Conservation (phyloP, 2,797 vertebrate genomes). For the Agapornis canus region DNA sequence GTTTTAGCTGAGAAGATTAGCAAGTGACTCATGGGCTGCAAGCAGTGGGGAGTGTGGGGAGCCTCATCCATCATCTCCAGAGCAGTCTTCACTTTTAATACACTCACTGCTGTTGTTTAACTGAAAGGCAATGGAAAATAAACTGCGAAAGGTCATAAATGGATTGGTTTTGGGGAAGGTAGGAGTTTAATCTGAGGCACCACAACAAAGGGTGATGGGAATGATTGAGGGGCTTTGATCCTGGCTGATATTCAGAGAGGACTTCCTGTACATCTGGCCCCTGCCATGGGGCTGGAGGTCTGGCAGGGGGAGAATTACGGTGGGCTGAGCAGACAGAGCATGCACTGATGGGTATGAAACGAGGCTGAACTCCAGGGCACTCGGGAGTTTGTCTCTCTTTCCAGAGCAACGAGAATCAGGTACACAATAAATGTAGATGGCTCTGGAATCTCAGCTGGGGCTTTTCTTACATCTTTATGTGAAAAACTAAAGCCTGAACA, state of each 20-base stretch:
- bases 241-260: neutral
- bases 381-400: neutral
- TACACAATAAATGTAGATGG: neutral
- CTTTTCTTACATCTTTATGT: neutral
- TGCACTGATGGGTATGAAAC: neutral
- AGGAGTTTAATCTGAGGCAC: neutral
- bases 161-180: neutral
- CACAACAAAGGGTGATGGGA: neutral
- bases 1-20: slow-evolving; percentile 46
- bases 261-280: neutral
- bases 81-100: neutral
- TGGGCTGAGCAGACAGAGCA: neutral
- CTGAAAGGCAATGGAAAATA: neutral
- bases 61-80: slow-evolving; percentile 31
- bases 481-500: neutral
- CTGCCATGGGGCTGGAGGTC: neutral
- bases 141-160: slow-evolving; percentile 11
- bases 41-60: neutral
- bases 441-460: neutral
- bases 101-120: neutral
- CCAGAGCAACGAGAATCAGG: neutral
- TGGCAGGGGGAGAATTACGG: neutral
- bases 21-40: neutral
- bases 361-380: neutral
- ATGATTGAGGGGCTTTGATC: neutral